Percentiles rank a stretch among this genome's conserved stretches.
These are phyloP conservation scores for Tyto alba DNA, from an alignment of 2,113 vertebrate genomes.

Conservation along the genomic window DNA sequence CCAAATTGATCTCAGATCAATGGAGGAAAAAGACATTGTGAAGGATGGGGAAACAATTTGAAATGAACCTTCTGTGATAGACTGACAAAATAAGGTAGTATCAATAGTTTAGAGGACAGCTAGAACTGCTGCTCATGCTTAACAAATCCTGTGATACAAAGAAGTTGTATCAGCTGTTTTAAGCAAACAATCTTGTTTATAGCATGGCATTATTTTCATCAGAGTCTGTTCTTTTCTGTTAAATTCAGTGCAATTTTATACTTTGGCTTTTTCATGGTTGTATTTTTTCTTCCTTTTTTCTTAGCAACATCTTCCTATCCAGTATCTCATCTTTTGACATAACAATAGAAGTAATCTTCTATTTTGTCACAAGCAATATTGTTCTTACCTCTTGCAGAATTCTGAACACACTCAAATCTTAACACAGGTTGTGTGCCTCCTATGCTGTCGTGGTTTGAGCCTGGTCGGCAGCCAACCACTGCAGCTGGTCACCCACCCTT, in stretches of 20 bases:
- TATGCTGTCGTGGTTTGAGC: too few relatives aligned
- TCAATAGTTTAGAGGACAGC: neutral
- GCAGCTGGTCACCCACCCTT: too few relatives aligned
- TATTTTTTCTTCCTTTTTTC: neutral
- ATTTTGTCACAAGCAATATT: neutral
- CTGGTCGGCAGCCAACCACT: too few relatives aligned
- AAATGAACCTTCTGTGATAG: neutral
- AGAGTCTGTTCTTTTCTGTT: neutral
- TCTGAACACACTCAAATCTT: neutral
- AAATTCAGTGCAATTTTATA: neutral
- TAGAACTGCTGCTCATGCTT: neutral
- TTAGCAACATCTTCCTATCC: neutral
- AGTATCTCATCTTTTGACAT: neutral
- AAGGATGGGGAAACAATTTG: neutral
- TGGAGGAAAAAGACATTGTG: neutral
- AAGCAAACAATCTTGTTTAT: neutral
- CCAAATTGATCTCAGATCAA: conserved; percentile 15
- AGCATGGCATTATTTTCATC: neutral
- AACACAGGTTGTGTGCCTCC: neutral
- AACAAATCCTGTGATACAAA: neutral
- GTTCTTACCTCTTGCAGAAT: neutral
- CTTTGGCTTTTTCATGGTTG: neutral
- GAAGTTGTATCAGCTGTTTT: neutral
- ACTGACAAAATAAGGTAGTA: neutral
- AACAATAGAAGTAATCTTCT: neutral